These are phyloP conservation scores for Crioceris asparagi DNA, from an alignment of 2,888 invertebrate genomes.

Conservation along the genomic window DNA sequence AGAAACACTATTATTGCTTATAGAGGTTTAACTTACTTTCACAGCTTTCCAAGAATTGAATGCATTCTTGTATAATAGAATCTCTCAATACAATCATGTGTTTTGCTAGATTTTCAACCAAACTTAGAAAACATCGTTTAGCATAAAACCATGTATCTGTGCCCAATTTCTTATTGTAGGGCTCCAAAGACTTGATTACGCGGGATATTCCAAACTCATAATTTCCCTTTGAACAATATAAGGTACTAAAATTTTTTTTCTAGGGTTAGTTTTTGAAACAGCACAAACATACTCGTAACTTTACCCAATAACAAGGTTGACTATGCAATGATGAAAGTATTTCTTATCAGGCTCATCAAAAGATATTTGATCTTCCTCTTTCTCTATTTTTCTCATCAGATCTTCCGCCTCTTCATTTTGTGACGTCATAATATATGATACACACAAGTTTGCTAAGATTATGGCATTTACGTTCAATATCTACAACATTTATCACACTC, in stretches of 20 bases:
- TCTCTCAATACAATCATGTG: slow-evolving; percentile 84
- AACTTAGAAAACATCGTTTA: slow-evolving; percentile 89
- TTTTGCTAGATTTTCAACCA: slow-evolving; percentile 81
- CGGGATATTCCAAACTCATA: slow-evolving; percentile 97
- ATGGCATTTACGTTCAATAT: slow-evolving; percentile 94
- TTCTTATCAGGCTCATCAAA: slow-evolving; percentile 91
- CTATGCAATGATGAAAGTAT: slow-evolving; percentile 91
- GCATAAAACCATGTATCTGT: slow-evolving; percentile 99
- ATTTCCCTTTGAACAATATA: slow-evolving; percentile 98
- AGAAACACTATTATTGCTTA: no score
- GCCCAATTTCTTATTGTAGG: slow-evolving; percentile 86
- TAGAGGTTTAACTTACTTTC: slow-evolving; percentile 46
- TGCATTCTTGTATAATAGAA: slow-evolving; percentile 75
- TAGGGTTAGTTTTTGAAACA: not conserved
- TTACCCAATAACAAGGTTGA: slow-evolving; percentile 94
- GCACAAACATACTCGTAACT: not conserved
- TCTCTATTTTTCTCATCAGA: slow-evolving; percentile 96
- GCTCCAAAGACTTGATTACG: slow-evolving; percentile 92
- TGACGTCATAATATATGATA: slow-evolving; percentile 98
- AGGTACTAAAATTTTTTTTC: slow-evolving; percentile 49
- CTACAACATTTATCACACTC: slow-evolving; percentile 35
- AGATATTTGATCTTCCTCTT: slow-evolving; percentile 88
- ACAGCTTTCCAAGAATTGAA: slow-evolving; percentile 82
- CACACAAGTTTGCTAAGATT: slow-evolving; percentile 94
- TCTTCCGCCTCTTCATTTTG: slow-evolving; percentile 99